Evolutionary conservation across 2,888 invertebrate genomes (phyloP).

Genomic region (Xylota sylvarum): DNA sequence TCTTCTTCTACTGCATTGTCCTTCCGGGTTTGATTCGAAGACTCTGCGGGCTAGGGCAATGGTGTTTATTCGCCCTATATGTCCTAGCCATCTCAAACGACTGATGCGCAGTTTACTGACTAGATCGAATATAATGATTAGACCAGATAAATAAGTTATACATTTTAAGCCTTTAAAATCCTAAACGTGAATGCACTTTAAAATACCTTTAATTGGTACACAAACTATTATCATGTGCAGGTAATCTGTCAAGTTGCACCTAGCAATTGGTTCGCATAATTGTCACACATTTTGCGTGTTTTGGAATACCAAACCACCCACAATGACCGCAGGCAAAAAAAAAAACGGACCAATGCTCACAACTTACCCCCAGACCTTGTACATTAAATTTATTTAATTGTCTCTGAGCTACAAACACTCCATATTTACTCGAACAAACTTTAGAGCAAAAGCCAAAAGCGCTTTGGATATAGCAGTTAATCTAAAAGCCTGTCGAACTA

Average conservation of each 20-base stretch:
- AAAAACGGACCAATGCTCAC: slow-evolving; percentile 23
- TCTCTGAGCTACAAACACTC: slow-evolving; percentile 27
- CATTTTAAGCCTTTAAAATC: too few species aligned
- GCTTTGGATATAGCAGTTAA: slow-evolving; percentile 16
- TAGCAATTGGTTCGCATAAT: slow-evolving; percentile 5
- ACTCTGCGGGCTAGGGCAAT: too few species aligned
- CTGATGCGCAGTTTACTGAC: too few species aligned
- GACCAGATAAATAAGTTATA: too few species aligned
- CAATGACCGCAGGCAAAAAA: background rate
- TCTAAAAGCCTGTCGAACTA: slow-evolving; percentile 13
- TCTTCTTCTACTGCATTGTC: too few species aligned
- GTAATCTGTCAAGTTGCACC: slow-evolving; percentile 8
- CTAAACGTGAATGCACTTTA: too few species aligned
- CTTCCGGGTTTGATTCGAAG: too few species aligned
- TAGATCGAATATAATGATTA: too few species aligned
- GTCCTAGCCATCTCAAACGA: too few species aligned
- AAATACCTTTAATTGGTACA: background rate
- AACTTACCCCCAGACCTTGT: slow-evolving; percentile 31
- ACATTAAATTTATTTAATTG: slow-evolving; percentile 58
- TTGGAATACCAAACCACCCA: slow-evolving; percentile 4
- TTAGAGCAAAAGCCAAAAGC: slow-evolving; percentile 36
- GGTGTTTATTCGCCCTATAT: too few species aligned
- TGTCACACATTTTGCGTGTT: slow-evolving; percentile 34
- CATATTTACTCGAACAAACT: slow-evolving; percentile 21
- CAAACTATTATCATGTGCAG: background rate